Evolutionary conservation across 2,113 vertebrate species (phyloP).

Genomic region (Corythaixoides concolor): DNA sequence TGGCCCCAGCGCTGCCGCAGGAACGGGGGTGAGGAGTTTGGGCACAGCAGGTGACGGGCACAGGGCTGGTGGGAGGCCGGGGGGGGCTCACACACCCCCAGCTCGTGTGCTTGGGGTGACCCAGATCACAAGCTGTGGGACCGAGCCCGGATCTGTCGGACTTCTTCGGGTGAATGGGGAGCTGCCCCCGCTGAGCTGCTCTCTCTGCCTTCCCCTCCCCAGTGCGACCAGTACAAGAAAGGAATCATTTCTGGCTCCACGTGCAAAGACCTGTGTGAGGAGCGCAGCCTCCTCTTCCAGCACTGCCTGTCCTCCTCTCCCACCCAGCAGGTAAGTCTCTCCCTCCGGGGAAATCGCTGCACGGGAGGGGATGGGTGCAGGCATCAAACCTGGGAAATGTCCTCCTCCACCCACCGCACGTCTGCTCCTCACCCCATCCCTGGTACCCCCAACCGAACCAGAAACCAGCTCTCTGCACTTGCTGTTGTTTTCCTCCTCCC

Average conservation of each 20-base stretch:
- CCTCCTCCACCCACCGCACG: background rate
- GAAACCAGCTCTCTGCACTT: background rate
- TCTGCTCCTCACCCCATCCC: background rate
- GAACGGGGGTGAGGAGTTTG: background rate
- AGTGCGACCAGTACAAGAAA: slow-evolving; percentile 96
- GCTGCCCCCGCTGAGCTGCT: background rate
- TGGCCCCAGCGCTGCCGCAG: background rate
- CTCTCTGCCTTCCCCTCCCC: background rate
- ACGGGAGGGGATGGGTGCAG: accelerated
- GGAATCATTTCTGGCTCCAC: slow-evolving; percentile 93
- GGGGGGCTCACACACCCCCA: accelerated
- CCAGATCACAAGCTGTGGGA: background rate
- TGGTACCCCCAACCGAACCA: accelerated
- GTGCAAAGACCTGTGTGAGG: slow-evolving; percentile 90
- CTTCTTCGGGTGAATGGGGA: accelerated
- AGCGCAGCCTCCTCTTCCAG: slow-evolving; percentile 83
- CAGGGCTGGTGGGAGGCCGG: accelerated
- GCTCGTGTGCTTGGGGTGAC: background rate
- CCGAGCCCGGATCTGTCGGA: background rate
- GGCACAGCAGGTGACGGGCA: accelerated
- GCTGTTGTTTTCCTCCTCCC: background rate
- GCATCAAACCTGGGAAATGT: background rate
- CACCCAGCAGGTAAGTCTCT: slow-evolving; percentile 83
- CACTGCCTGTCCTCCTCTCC: slow-evolving; percentile 88
- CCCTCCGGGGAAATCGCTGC: accelerated